Base-by-base conservation (phyloP, 2,888 invertebrate genomes). In the Drosophila algonquin region DNA sequence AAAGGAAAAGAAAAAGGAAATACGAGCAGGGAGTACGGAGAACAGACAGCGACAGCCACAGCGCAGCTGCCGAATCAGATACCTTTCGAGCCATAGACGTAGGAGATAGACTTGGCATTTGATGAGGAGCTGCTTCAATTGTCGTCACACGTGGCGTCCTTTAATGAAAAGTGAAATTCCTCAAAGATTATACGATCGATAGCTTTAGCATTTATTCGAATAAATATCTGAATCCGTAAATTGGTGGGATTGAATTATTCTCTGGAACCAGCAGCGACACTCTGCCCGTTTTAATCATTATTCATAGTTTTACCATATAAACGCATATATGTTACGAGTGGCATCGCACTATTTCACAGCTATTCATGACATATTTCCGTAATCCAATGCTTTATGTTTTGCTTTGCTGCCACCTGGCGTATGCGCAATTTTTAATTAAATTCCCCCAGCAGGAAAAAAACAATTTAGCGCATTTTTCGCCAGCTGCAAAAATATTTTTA, bases 71-170 rank as follows among this genome's bases (percentile, higher is more conserved):
- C 48, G 14, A 21, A 21, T 24, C 48, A 12, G 50, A 27, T 64
- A 35, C 4, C 27, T 35, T 52, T 52, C 52, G 7, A 44, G 52
- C 35, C 46, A 57, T 51, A 69, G 57, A 50, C 40, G 27, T 35
- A 47, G 3, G 2, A 27, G 47, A 64, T 14, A 14, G 21, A 21
- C 21, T n/a, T 14, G 40, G 18, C 27, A 35, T 57, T 63, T 75
- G 44, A 48, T 55, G 68, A 55, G 73, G 68, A 57, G 73, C 56
- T 61, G 55, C 70, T 76, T 73, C 77, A 82, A 82, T 82, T 82
- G 64, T 48, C 52, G 56, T 32, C 61, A 35, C 70, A 63, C 54
- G 60, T 55, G 58, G 54, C 69, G 58, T 75, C 56, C 63, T 48
- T 58, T 16, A 73, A 75, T 84, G 76, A 40, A 18, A 30, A 53